A percentile compares a stretch with the other conserved stretches of the same genome.
These are phyloP conservation scores for Gryon sp. DNA, from an alignment of 1,140 invertebrate genomes.

Conservation along the genomic window DNA sequence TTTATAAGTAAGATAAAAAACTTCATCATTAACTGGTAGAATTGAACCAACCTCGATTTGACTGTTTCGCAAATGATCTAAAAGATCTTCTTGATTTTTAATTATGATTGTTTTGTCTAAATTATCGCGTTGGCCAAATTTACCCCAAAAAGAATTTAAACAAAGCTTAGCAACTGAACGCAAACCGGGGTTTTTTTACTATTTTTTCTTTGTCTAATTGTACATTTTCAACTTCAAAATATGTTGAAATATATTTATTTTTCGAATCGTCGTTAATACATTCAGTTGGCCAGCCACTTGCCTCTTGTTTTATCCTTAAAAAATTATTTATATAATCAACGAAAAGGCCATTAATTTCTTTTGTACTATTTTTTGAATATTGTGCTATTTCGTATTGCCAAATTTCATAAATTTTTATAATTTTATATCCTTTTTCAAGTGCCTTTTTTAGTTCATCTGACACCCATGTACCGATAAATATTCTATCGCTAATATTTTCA, in stretches of 20 bases:
- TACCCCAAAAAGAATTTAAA: conserved; percentile 72
- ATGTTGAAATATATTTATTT: conserved; percentile 7
- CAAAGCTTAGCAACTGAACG: conserved; percentile 68
- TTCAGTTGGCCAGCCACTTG: conserved; percentile 63
- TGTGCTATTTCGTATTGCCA: conserved; percentile 68
- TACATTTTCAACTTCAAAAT: conserved; percentile 65
- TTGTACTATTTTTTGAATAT: conserved; percentile 41
- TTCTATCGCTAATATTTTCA: conserved; percentile 52
- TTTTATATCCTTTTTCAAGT: conserved; percentile 67
- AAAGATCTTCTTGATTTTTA: conserved; percentile 53
- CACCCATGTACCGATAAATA: conserved; percentile 69
- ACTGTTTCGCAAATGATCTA: conserved; percentile 62
- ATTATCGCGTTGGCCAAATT: conserved; percentile 67
- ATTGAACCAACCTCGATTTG: conserved; percentile 46
- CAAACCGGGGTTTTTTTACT: conserved; percentile 68
- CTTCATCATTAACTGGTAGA: conserved; percentile 57
- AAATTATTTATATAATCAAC: conserved; percentile 66
- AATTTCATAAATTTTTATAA: conserved; percentile 71
- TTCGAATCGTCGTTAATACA: conserved; percentile 41
- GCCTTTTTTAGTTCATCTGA: conserved; percentile 71
- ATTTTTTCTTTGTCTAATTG: conserved; percentile 70
- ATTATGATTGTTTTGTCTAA: conserved; percentile 63
- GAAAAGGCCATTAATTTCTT: conserved; percentile 53
- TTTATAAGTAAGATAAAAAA: conserved; percentile 60
- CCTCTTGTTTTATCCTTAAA: conserved; percentile 71